Base-by-base conservation (phyloP, 2,888 invertebrate species). In the Selenia dentaria region DNA sequence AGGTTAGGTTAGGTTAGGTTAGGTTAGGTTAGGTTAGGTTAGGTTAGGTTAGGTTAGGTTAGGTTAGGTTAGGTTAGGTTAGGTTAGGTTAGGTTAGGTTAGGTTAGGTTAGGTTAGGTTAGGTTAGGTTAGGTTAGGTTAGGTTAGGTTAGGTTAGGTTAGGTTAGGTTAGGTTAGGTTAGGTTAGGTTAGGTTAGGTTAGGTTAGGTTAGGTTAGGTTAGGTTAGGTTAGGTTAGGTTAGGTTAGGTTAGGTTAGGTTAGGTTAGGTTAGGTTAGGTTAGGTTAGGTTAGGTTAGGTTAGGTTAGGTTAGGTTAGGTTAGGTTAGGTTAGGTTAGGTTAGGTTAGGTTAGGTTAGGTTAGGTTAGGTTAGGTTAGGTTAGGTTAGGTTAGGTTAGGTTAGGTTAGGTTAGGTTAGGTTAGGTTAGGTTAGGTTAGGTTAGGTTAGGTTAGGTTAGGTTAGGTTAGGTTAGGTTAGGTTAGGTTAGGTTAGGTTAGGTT, bases 401-500 rank as follows among this genome's bases (percentile, higher is more conserved):
- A 42, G 42, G 42, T 42, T 42, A 42, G 41, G 20, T 41, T 27
- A 16, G 34, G 35, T 37, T 52, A 43, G 44, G 38, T 44, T 40
- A 40, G 44, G 39, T 40, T 36, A 38, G 48, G 37, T 48, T 36
- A 32, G 47, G 35, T 43, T 36, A 39, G 46, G 39, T 46, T 40
- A 40, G 46, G 39, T 46, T 40, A 39, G 44, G 38, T 44, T 40
- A 40, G 44, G 39, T 40, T 36, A 38, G 48, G 37, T 48, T 36
- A 49, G 49, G 42, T 54, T 45, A 46, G 49, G 49, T 53, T 53
- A 49, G 51, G 51, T 55, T 55, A 51, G 51, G 51, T 54, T 54
- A 51, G 51, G 48, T 54, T 49, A 49, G 55, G 49, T 55, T 49
- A 49, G 55, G 49, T 54, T 51, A 51, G 54, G 51, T 53, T 49